A percentile compares a stretch with the other conserved stretches of the same genome.
Conservation (phyloP, 2,888 invertebrate species). For the Callyntrura sp. region DNA sequence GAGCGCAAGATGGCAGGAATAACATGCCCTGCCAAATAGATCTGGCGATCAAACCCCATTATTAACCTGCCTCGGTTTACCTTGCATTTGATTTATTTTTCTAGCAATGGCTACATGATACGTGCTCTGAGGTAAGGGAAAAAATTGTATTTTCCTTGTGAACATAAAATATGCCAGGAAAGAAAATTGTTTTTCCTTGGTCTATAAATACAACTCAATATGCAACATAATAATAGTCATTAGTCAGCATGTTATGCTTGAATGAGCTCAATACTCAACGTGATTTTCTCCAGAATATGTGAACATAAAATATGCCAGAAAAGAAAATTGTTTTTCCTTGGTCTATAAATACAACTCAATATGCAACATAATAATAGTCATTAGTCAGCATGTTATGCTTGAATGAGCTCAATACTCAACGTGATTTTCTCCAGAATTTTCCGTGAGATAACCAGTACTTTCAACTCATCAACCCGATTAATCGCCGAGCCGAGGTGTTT, state of each 20-base stretch:
- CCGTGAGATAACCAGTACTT: neutral
- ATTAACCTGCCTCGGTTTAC: conserved; percentile 42
- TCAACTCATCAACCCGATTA: conserved; percentile 55
- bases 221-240: neutral
- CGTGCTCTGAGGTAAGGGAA: neutral
- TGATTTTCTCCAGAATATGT: conserved; percentile 59
- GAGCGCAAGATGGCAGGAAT: neutral
- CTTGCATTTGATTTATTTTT: neutral
- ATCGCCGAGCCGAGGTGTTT: conserved; percentile 31
- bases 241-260: neutral
- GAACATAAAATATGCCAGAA: too few relatives aligned
- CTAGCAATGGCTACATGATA: neutral
- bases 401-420: neutral
- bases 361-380: neutral
- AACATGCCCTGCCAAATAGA: neutral
- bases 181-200: neutral
- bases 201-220: neutral
- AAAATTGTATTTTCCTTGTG: conserved; percentile 8
- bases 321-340: neutral
- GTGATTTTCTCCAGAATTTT: conserved; percentile 56
- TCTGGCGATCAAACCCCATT: conserved; percentile 19
- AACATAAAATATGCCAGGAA: neutral
- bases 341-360: neutral
- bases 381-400: neutral
- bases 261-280: neutral